phyloP scores from a whole-genome alignment of 37 sponge, comb jelly and placozoan species.

The Haliclona indistincta region DNA sequence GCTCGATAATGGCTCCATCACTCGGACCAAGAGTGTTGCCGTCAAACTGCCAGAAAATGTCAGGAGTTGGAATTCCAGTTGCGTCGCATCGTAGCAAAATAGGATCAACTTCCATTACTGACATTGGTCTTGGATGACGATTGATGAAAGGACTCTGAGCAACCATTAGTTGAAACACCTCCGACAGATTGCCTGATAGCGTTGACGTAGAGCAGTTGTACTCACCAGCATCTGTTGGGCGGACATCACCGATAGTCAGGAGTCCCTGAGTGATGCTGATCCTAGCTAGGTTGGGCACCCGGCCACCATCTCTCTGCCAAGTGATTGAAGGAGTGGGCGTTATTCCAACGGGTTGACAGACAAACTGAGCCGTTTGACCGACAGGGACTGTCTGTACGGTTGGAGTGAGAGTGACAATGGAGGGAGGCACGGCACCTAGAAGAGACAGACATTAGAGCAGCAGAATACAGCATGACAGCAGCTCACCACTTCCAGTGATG shows the following conservation, averaged over 20 bases:
- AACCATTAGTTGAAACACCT: not conserved
- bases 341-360: conserved; percentile 12
- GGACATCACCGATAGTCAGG: conserved; percentile 13
- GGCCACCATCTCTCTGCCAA: conserved; percentile 27
- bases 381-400: not conserved
- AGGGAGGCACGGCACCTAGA: not conserved
- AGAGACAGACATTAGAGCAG: not conserved
- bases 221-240: conserved; percentile 10
- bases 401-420: conserved; percentile 31
- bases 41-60: conserved; percentile 15
- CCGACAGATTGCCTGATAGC: not conserved
- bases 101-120: not conserved
- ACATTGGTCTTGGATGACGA: not conserved
- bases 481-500: conserved; percentile 15
- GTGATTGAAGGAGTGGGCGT: conserved; percentile 14
- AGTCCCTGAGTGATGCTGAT: not conserved
- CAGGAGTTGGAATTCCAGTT: conserved; percentile 42
- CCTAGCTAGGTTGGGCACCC: conserved; percentile 24
- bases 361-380: conserved; percentile 41
- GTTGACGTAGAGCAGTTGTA: conserved; percentile 34
- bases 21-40: not conserved
- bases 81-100: conserved; percentile 20
- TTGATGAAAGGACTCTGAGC: not conserved
- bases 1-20: not conserved
- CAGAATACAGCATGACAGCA: not conserved